A percentile compares a stretch with the other conserved stretches of the same genome.
phyloP scores from a whole-genome alignment of 2,797 vertebrate genomes.

The Momotus momota region DNA sequence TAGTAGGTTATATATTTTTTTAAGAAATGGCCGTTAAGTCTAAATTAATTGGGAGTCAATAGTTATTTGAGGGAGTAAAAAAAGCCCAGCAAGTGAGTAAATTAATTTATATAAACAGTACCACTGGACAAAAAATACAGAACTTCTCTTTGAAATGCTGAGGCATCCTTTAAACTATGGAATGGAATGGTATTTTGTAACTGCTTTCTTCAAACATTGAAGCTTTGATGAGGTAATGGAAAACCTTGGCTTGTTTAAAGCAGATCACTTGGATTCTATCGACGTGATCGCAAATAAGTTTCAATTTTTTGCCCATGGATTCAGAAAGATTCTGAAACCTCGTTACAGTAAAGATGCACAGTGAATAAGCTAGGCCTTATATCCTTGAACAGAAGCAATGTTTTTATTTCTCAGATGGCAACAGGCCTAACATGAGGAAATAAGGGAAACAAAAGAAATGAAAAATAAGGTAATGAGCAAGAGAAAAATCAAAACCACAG shows the following conservation, averaged over 20 bases:
- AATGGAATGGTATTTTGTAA: not conserved
- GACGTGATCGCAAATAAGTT: constrained; percentile 34
- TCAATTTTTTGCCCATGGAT: constrained; percentile 75
- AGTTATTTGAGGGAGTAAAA: constrained; percentile 19
- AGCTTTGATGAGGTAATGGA: constrained; percentile 52
- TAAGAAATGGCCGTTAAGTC: not conserved
- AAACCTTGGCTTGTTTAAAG: constrained; percentile 75
- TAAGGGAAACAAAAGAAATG: constrained; percentile 68
- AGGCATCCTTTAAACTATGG: constrained; percentile 38
- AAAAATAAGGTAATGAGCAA: constrained; percentile 80
- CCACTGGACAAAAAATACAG: constrained; percentile 48
- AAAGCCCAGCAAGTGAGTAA: constrained; percentile 32
- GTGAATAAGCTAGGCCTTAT: constrained; percentile 87
- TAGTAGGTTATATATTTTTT: not conserved
- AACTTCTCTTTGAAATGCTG: constrained; percentile 20
- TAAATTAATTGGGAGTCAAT: not conserved
- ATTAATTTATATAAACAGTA: constrained; percentile 31
- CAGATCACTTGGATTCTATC: constrained; percentile 34
- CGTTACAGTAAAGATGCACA: constrained; percentile 68
- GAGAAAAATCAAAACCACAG: constrained; percentile 76
- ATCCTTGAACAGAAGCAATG: constrained; percentile 98
- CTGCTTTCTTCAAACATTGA: constrained; percentile 34
- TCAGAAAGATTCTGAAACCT: constrained; percentile 76
- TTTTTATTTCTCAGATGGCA: constrained; percentile 72
- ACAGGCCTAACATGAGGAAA: constrained; percentile 70